Evolutionary conservation across 2,113 vertebrate genomes (phyloP).

Genomic region (Dasyprocta punctata): DNA sequence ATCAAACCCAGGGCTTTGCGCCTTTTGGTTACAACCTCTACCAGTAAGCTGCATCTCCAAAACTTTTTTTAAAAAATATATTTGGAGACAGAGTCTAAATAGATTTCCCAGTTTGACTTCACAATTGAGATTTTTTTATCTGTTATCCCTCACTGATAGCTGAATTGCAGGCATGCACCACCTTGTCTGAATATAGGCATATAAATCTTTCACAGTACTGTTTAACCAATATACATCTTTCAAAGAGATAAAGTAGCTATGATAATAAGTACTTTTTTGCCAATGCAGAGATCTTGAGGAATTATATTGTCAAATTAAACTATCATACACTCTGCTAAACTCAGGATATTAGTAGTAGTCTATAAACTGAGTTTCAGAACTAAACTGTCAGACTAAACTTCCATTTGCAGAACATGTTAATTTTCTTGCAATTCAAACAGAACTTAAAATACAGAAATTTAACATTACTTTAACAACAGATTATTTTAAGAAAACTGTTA

Average conservation of each 20-base stretch:
- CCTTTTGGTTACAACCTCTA: too few species aligned
- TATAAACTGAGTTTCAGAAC: neutral
- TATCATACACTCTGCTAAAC: neutral
- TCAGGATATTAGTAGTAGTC: neutral
- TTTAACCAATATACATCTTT: neutral
- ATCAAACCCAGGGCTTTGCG: neutral
- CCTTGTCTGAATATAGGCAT: neutral
- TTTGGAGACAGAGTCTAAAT: neutral
- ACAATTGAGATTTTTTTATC: neutral
- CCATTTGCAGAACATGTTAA: neutral
- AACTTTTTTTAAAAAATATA: neutral
- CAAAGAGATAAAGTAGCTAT: neutral
- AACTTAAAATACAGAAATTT: neutral
- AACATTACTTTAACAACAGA: neutral
- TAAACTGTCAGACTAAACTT: neutral
- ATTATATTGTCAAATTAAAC: conserved; percentile 14
- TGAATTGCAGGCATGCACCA: neutral
- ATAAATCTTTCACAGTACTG: neutral
- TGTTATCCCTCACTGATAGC: neutral
- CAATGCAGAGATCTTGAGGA: neutral
- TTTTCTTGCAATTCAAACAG: neutral
- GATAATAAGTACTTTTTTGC: neutral
- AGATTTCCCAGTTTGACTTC: neutral
- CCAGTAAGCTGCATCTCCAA: neutral
- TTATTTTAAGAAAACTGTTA: neutral